These are phyloP conservation scores for Baryphthengus martii DNA, from an alignment of 2,113 vertebrate species.

Conservation along the genomic window DNA sequence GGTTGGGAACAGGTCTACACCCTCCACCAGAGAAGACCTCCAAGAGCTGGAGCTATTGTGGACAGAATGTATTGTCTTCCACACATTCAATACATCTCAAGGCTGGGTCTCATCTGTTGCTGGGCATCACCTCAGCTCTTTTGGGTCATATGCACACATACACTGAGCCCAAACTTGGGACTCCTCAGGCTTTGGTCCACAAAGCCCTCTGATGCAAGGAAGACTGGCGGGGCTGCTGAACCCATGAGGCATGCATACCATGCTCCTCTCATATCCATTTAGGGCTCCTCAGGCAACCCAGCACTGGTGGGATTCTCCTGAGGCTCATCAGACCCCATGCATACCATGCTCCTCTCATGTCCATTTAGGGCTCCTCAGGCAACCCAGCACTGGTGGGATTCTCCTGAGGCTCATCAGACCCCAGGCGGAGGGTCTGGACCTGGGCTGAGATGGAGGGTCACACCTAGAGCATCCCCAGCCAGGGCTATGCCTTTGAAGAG, in stretches of 20 bases:
- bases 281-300: neutral
- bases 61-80: neutral
- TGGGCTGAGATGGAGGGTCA: neutral
- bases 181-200: neutral
- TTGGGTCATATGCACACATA: neutral
- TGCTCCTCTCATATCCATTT: neutral
- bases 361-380: neutral
- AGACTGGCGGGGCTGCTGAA: neutral
- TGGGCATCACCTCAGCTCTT: neutral
- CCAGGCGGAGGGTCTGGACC: neutral
- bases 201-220: neutral
- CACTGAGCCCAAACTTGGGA: neutral
- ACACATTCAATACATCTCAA: neutral
- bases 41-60: neutral
- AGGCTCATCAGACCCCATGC: no score
- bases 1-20: neutral
- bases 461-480: slow-evolving; percentile 4
- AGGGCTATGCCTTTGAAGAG: slow-evolving; percentile 1
- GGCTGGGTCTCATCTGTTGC: neutral
- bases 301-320: neutral
- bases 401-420: neutral
- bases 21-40: neutral
- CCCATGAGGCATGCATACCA: accelerated
- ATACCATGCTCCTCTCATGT: accelerated
- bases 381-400: neutral